A percentile compares a stretch with the other conserved stretches of the same genome.
phyloP scores from a whole-genome alignment of 2,888 invertebrate genomes.

The Argyresthia goedartella region DNA sequence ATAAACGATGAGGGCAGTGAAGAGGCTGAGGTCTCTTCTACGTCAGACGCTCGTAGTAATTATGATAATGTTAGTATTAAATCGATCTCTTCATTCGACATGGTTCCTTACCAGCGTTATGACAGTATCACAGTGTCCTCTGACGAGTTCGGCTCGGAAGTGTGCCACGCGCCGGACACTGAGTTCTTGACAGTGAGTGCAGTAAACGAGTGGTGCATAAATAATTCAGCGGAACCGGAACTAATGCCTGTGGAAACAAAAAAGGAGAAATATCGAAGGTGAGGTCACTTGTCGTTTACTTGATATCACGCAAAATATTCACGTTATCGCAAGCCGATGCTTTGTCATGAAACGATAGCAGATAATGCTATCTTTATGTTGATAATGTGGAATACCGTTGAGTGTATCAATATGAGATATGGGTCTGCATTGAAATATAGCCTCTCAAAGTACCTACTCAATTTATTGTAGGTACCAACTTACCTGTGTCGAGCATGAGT shows the following conservation, averaged over 20 bases:
- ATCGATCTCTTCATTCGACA: constrained; percentile 61
- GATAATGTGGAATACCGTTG: not conserved
- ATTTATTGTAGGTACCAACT: too few species aligned
- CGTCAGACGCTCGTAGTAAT: constrained; percentile 49
- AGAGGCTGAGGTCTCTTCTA: constrained; percentile 40
- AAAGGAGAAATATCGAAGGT: constrained; percentile 68
- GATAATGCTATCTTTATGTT: constrained; percentile 19
- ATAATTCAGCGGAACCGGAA: constrained; percentile 51
- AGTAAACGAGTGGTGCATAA: constrained; percentile 65
- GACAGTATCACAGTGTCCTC: constrained; percentile 65
- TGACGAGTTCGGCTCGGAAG: constrained; percentile 64
- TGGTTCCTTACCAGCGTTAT: constrained; percentile 63
- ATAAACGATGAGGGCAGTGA: constrained; percentile 48
- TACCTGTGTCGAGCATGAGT: too few species aligned
- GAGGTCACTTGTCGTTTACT: constrained; percentile 39
- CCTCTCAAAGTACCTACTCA: too few species aligned
- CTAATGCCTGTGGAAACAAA: constrained; percentile 57
- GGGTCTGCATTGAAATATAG: too few species aligned
- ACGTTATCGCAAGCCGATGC: constrained; percentile 37
- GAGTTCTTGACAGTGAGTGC: constrained; percentile 65
- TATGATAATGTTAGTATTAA: constrained; percentile 67
- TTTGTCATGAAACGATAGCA: constrained; percentile 45
- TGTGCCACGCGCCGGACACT: constrained; percentile 58
- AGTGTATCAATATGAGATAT: not conserved
- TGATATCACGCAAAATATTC: constrained; percentile 32